These are phyloP conservation scores for Phrixothrix hirtus DNA, from an alignment of 2,888 invertebrate species.

Conservation along the genomic window DNA sequence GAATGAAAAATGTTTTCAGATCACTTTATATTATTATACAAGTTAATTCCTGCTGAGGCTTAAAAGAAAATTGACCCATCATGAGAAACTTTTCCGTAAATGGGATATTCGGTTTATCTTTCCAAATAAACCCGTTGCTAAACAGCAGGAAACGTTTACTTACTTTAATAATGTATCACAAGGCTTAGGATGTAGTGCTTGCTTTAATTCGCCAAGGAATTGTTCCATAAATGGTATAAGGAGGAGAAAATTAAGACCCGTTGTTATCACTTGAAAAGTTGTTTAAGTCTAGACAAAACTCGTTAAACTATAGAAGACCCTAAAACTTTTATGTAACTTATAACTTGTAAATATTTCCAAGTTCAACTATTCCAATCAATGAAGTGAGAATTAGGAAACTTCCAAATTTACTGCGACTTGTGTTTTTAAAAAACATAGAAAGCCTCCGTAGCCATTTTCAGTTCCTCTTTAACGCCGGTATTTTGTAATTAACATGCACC, in stretches of 20 bases:
- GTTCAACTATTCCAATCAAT: conserved; percentile 6
- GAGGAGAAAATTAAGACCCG: conserved; percentile 2
- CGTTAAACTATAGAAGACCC: conserved; percentile 11
- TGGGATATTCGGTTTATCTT: conserved; percentile 9
- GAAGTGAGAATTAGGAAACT: conserved; percentile 2
- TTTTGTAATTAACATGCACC: too few relatives aligned
- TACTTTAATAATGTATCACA: neutral
- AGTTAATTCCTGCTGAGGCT: conserved; percentile 18
- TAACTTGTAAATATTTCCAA: conserved; percentile 17
- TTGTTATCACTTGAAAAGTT: conserved; percentile 10
- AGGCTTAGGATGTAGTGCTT: neutral
- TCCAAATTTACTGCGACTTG: conserved; percentile 2
- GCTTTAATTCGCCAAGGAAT: conserved; percentile 1
- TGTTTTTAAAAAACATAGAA: too few relatives aligned
- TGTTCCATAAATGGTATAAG: conserved; percentile 9
- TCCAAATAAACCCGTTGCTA: conserved; percentile 5
- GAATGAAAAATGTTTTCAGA: conserved; percentile 24
- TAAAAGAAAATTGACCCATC: conserved; percentile 17
- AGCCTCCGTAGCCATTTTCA: too few relatives aligned
- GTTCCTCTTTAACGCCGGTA: too few relatives aligned
- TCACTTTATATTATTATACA: conserved; percentile 23
- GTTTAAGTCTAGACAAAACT: conserved; percentile 10
- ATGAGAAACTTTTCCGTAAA: conserved; percentile 5
- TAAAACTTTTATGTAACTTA: conserved; percentile 15
- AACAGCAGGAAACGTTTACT: neutral